phyloP scores from a whole-genome alignment of 2,113 vertebrate genomes.

The Phoenicopterus ruber region DNA sequence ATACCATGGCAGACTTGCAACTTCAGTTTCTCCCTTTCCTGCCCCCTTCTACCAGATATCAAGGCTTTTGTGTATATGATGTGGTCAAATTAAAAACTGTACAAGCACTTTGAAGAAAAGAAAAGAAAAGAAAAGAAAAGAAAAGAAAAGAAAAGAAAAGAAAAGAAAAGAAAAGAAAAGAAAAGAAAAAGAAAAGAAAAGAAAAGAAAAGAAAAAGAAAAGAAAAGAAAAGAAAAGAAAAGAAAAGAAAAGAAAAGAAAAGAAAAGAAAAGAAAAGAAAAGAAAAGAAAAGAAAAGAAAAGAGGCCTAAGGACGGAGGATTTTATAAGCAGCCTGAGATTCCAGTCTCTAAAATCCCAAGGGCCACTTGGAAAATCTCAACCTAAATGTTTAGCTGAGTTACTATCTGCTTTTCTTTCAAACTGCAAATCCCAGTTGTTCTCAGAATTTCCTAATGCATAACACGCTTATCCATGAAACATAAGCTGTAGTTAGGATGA shows the following conservation, averaged over 20 bases:
- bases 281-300: too few species aligned
- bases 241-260: slow-evolving; percentile 9
- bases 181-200: slow-evolving; percentile 24
- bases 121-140: too few species aligned
- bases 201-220: slow-evolving; percentile 6
- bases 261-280: slow-evolving; percentile 5
- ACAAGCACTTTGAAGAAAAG: not conserved
- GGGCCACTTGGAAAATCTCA: not conserved
- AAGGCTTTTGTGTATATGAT: not conserved
- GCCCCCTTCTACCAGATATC: not conserved
- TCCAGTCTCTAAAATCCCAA: not conserved
- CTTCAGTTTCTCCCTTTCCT: not conserved
- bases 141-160: slow-evolving; percentile 11
- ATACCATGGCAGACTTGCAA: not conserved
- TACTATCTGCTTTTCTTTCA: slow-evolving; percentile 6
- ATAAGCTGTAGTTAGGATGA: not conserved
- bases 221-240: slow-evolving; percentile 25
- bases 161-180: slow-evolving; percentile 8
- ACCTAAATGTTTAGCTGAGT: not conserved
- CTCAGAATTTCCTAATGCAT: not conserved
- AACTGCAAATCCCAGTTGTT: slow-evolving; percentile 31
- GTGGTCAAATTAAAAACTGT: not conserved
- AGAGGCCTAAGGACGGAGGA: not conserved
- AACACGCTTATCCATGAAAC: slow-evolving; percentile 3
- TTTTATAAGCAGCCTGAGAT: not conserved